Conservation (phyloP, 2,113 vertebrate species). For the Picathartes gymnocephalus region DNA sequence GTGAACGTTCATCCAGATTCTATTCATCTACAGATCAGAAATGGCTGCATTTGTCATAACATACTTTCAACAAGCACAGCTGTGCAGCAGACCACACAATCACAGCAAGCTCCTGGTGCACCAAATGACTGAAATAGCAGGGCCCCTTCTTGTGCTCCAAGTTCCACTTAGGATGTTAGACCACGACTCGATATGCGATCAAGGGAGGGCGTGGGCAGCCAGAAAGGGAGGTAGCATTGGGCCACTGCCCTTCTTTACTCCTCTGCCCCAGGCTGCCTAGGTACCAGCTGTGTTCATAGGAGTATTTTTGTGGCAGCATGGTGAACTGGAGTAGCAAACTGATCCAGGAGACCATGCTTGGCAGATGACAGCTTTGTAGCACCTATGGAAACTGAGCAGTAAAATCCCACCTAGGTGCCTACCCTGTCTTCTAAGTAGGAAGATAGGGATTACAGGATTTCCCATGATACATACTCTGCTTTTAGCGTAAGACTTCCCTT, state of each 20-base stretch:
- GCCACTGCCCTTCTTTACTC: neutral
- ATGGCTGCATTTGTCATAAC: neutral
- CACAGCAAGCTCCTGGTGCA: neutral
- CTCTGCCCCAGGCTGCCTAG: neutral
- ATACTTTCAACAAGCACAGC: neutral
- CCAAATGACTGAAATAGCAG: neutral
- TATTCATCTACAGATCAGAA: neutral
- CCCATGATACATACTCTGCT: neutral
- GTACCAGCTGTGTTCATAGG: neutral
- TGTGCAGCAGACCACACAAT: neutral
- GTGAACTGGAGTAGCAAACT: neutral
- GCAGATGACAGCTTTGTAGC: neutral
- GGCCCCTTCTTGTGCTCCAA: neutral
- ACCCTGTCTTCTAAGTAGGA: neutral
- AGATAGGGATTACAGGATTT: neutral
- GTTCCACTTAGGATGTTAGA: neutral
- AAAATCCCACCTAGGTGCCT: neutral
- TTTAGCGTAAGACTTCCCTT: neutral
- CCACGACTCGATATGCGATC: fast-evolving
- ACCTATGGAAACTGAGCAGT: neutral
- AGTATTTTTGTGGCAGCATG: fast-evolving
- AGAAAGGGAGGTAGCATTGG: neutral
- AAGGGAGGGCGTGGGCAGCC: fast-evolving
- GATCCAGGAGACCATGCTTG: neutral
- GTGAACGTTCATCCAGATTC: neutral